Conservation (phyloP, 2,888 invertebrate species). For the Phrixothrix hirtus region DNA sequence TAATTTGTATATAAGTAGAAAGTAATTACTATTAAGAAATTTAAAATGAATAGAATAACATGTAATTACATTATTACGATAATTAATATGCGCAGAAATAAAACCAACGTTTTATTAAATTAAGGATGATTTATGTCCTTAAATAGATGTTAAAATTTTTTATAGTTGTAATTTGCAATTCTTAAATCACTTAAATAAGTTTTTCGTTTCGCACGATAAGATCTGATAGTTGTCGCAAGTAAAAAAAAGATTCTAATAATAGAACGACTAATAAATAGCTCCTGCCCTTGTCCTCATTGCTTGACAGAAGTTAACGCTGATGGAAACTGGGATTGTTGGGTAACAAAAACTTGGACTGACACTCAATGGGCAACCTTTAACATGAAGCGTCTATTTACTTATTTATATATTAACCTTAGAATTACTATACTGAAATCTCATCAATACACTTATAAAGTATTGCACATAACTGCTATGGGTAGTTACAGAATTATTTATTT, state of each 20-base stretch:
- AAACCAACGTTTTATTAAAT: too few species aligned
- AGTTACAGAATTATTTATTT: not conserved
- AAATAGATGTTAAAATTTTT: not conserved
- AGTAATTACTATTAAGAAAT: too few species aligned
- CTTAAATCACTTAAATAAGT: not conserved
- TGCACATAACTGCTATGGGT: not conserved
- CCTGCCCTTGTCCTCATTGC: constrained; percentile 26
- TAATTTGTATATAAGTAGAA: too few species aligned
- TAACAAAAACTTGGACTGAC: constrained; percentile 11
- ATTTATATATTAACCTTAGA: not conserved
- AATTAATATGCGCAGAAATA: not conserved
- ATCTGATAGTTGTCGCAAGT: too few species aligned
- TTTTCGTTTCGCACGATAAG: too few species aligned
- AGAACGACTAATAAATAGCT: constrained; percentile 14
- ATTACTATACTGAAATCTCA: not conserved
- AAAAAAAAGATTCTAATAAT: constrained; percentile 12
- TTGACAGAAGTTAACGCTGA: constrained; percentile 19
- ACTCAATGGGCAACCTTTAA: not conserved
- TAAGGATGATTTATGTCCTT: not conserved
- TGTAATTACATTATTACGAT: not conserved
- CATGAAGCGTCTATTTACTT: not conserved
- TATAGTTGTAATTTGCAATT: not conserved
- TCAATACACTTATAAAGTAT: not conserved
- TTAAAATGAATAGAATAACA: too few species aligned
- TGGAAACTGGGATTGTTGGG: constrained; percentile 20